phyloP scores from a whole-genome alignment of 2,888 invertebrate genomes.

The Leucophora obtusa region DNA sequence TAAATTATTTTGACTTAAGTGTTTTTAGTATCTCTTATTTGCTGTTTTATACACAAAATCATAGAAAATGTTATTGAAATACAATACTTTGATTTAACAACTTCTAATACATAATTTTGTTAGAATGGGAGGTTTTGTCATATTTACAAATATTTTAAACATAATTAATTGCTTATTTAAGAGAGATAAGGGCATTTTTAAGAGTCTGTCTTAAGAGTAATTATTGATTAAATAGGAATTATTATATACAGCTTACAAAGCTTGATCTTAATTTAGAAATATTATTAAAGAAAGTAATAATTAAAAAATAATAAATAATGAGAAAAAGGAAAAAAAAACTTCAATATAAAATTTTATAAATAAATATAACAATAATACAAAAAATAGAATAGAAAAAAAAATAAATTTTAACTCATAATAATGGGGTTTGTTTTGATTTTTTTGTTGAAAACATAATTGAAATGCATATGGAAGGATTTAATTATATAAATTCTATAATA shows the following conservation, averaged over 20 bases:
- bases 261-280: conserved; percentile 43
- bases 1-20: conserved; percentile 27
- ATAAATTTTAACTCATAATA: conserved; percentile 5
- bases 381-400: conserved; percentile 14
- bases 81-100: conserved; percentile 48
- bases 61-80: conserved; percentile 51
- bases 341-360: conserved; percentile 14
- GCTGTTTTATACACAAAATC: conserved; percentile 53
- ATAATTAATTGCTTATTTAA: conserved; percentile 36
- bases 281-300: conserved; percentile 26
- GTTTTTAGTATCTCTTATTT: conserved; percentile 8
- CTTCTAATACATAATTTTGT: conserved; percentile 19
- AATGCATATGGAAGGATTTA: too few relatives aligned
- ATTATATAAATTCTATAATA: too few relatives aligned
- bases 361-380: conserved; percentile 15
- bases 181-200: conserved; percentile 4
- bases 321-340: neutral
- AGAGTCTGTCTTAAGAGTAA: conserved; percentile 51
- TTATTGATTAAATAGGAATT: conserved; percentile 61
- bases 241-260: conserved; percentile 60
- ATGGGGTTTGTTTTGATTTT: neutral
- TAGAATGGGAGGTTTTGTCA: conserved; percentile 2
- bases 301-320: neutral
- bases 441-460: too few relatives aligned
- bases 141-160: conserved; percentile 24